Evolutionary conservation across 2,797 vertebrate genomes (phyloP).

Genomic region (Toxotes lorentzi): DNA sequence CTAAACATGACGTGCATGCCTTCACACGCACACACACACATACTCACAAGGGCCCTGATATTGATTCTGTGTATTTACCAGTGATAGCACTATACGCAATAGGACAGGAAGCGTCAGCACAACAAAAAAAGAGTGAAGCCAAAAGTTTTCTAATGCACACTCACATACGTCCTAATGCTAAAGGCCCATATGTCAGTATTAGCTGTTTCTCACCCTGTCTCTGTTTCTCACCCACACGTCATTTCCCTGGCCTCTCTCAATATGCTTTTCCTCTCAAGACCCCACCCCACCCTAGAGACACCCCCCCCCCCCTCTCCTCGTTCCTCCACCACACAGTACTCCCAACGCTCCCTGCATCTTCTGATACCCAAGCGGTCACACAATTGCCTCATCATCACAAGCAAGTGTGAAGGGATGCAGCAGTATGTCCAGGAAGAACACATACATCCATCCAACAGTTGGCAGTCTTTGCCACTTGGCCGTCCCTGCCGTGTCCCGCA

Average conservation of each 20-base stretch:
- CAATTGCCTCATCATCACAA: slow-evolving; percentile 62
- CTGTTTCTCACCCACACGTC: slow-evolving; percentile 37
- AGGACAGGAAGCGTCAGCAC: slow-evolving; percentile 33
- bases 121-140: slow-evolving; percentile 22
- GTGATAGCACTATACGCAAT: slow-evolving; percentile 11
- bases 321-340: slow-evolving; percentile 19
- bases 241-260: slow-evolving; percentile 2
- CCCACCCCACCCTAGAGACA: background rate
- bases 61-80: slow-evolving; percentile 51
- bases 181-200: slow-evolving; percentile 31
- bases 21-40: slow-evolving; percentile 13
- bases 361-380: slow-evolving; percentile 54
- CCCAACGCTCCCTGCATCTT: slow-evolving; percentile 9
- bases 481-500: slow-evolving; percentile 19
- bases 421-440: slow-evolving; percentile 75
- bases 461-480: slow-evolving; percentile 46
- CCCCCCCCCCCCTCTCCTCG: background rate
- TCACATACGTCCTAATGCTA: slow-evolving; percentile 3
- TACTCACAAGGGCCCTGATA: slow-evolving; percentile 24
- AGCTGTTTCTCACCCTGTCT: slow-evolving; percentile 38
- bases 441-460: slow-evolving; percentile 54
- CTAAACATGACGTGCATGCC: slow-evolving; percentile 53
- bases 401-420: slow-evolving; percentile 76
- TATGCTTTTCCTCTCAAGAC: slow-evolving; percentile 25
- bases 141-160: background rate